Conservation (phyloP, 2,797 vertebrate genomes). For the Anomalospiza imberbis region DNA sequence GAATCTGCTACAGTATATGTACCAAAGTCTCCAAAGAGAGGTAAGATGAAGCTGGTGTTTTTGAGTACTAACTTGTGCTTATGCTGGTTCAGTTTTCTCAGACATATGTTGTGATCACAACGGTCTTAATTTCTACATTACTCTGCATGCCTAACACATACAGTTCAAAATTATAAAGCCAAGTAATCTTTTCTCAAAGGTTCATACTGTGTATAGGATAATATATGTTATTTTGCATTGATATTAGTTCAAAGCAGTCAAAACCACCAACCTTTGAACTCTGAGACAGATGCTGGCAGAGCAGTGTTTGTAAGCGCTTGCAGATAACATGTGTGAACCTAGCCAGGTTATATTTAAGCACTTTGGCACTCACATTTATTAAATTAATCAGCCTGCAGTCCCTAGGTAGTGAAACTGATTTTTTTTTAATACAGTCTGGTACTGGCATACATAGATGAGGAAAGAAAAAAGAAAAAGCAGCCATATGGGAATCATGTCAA, state of each 20-base stretch:
- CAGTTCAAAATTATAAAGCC: not conserved
- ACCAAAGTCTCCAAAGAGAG: not conserved
- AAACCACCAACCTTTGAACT: not conserved
- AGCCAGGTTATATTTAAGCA: not conserved
- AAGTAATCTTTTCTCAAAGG: not conserved
- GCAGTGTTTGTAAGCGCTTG: not conserved
- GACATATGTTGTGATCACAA: not conserved
- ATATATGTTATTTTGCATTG: not conserved
- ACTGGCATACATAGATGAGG: not conserved
- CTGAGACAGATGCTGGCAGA: not conserved
- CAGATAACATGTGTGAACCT: rapidly evolving
- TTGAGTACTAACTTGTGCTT: not conserved
- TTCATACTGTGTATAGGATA: rapidly evolving
- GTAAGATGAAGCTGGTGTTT: not conserved
- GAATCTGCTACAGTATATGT: not conserved
- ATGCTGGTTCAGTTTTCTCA: not conserved
- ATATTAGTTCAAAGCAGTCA: not conserved
- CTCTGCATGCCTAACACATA: not conserved
- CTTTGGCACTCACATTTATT: not conserved
- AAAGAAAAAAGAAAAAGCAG: not conserved
- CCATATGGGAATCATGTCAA: not conserved
- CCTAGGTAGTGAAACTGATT: not conserved
- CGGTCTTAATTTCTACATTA: not conserved
- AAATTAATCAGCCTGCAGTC: not conserved
- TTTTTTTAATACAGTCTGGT: not conserved